Percentiles rank a stretch among this genome's conserved stretches.
phyloP scores from a whole-genome alignment of 2,888 invertebrate genomes.

The Fissipunctia ypsillon region DNA sequence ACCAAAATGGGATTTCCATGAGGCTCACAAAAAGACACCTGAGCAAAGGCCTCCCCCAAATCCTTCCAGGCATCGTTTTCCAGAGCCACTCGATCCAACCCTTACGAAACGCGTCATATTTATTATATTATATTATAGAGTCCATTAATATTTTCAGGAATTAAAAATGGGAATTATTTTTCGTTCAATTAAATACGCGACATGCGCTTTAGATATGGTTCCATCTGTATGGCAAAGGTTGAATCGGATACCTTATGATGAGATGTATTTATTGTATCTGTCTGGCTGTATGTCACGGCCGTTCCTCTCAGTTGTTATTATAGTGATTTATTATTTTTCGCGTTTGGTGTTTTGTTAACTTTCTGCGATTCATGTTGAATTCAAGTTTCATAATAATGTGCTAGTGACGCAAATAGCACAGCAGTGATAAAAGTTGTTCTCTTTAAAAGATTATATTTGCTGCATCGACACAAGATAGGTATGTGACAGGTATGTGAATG shows the following conservation, averaged over 20 bases:
- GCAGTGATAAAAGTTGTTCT: too few species aligned
- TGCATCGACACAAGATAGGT: background rate
- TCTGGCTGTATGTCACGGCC: conserved; percentile 27
- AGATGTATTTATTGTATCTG: background rate
- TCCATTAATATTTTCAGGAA: background rate
- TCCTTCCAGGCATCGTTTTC: too few species aligned
- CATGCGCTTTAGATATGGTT: background rate
- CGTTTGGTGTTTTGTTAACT: background rate
- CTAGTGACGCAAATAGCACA: conserved; percentile 7
- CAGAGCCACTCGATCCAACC: too few species aligned
- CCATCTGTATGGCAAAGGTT: background rate
- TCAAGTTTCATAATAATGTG: background rate
- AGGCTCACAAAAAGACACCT: too few species aligned
- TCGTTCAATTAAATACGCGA: background rate
- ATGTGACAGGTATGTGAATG: background rate
- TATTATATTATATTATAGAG: background rate
- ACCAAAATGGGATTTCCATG: too few species aligned
- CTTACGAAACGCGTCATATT: too few species aligned
- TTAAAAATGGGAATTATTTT: background rate
- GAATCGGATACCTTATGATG: background rate
- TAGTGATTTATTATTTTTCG: background rate
- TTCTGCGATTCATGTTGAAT: conserved; percentile 6
- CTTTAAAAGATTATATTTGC: background rate
- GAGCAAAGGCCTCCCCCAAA: too few species aligned
- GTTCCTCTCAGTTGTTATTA: background rate